Conservation (phyloP, 1,140 invertebrate genomes). For the Bombus superbus region DNA sequence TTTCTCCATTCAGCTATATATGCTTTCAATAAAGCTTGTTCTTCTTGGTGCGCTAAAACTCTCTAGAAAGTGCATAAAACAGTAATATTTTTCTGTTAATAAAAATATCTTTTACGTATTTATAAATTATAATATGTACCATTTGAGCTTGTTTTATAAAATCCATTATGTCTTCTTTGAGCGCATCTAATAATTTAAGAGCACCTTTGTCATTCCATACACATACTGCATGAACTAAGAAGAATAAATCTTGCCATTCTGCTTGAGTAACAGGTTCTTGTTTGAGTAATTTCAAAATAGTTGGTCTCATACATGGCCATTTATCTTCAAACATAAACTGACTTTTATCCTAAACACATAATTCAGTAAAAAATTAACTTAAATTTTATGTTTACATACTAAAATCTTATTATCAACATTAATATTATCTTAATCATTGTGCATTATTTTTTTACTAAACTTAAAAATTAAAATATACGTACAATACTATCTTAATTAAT, state of each 20-base stretch:
- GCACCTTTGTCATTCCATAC: conserved; percentile 98
- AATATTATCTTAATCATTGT: not conserved
- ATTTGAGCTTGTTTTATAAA: conserved; percentile 97
- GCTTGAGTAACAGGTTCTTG: conserved; percentile 96
- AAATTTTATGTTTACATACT: not conserved
- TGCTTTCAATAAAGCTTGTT: conserved; percentile 96
- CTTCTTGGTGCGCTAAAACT: conserved; percentile 95
- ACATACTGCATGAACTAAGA: conserved; percentile 96
- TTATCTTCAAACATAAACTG: conserved; percentile 94
- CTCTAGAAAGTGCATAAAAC: conserved; percentile 81
- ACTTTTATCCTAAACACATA: conserved; percentile 71
- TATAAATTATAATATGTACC: conserved; percentile 78
- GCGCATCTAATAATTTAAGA: conserved; percentile 92
- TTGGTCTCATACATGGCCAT: conserved; percentile 97
- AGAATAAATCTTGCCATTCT: conserved; percentile 99
- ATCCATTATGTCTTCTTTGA: conserved; percentile 96
- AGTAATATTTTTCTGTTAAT: not conserved
- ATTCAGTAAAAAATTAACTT: not conserved
- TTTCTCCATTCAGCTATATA: conserved; percentile 99
- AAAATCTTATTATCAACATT: not conserved
- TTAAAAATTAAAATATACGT: not conserved
- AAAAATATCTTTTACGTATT: not conserved
- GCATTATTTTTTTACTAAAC: not conserved
- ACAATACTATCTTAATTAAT: not conserved
- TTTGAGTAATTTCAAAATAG: conserved; percentile 95